Evolutionary conservation across 2,888 invertebrate genomes (phyloP).

Genomic region (Drosophila phalerata): DNA sequence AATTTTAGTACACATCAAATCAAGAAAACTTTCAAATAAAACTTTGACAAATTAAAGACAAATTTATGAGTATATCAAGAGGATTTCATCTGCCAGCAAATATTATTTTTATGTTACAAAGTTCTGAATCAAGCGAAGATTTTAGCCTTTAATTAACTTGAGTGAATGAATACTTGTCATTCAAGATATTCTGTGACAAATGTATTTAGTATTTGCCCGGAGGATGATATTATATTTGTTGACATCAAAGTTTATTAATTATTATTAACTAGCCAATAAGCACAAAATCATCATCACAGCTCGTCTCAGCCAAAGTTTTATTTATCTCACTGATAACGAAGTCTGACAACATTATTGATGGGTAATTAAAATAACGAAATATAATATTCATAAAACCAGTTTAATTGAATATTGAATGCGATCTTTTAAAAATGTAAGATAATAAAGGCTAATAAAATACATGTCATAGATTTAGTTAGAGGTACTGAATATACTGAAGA

Average conservation of each 20-base stretch:
- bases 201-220: conserved; percentile 15
- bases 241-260: conserved; percentile 27
- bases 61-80: background rate
- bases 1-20: background rate
- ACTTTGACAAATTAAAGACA: background rate
- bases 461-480: too few species aligned
- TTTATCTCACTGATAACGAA: background rate
- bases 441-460: background rate
- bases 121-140: conserved; percentile 8
- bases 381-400: conserved; percentile 3
- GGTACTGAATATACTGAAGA: too few species aligned
- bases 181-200: conserved; percentile 15
- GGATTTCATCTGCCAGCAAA: background rate
- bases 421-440: background rate
- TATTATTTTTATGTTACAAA: conserved; percentile 7
- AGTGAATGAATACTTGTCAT: conserved; percentile 15
- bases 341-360: conserved; percentile 1
- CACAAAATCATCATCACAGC: background rate
- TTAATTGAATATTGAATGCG: background rate
- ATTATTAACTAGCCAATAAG: conserved; percentile 19
- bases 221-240: conserved; percentile 7
- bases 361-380: conserved; percentile 7
- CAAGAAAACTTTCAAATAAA: background rate
- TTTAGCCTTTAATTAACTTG: conserved; percentile 28
- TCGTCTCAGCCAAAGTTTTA: conserved; percentile 5